A percentile compares a stretch with the other conserved stretches of the same genome.
Evolutionary conservation across 2,113 vertebrate species (phyloP).

Genomic region (Mobula birostris): DNA sequence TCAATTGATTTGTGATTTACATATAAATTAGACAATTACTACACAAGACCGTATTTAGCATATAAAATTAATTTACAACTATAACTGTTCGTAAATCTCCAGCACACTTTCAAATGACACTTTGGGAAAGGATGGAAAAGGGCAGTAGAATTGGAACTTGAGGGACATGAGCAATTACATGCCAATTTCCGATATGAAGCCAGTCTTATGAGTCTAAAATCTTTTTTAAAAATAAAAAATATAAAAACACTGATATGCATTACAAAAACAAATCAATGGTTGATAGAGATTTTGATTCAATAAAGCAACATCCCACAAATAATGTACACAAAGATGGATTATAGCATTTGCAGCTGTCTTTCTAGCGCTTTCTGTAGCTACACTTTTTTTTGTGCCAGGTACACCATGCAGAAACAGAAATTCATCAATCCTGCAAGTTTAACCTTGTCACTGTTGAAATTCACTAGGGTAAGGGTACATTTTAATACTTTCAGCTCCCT

Average conservation of each 20-base stretch:
- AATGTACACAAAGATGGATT: neutral
- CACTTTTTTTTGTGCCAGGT: constrained; percentile 39
- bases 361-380: neutral
- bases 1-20: constrained; percentile 38
- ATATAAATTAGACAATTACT: constrained; percentile 38
- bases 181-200: neutral
- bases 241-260: neutral
- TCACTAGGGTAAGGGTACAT: constrained; percentile 48
- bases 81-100: constrained; percentile 1
- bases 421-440: constrained; percentile 60
- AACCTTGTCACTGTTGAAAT: constrained; percentile 54
- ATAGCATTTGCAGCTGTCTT: neutral
- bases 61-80: constrained; percentile 36
- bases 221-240: neutral
- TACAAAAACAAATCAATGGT: neutral
- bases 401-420: constrained; percentile 48
- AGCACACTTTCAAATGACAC: neutral
- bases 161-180: neutral
- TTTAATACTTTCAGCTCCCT: constrained; percentile 54
- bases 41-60: constrained; percentile 35
- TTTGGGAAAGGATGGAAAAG: neutral
- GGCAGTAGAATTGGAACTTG: constrained; percentile 5
- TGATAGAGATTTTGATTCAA: neutral
- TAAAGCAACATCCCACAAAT: neutral
- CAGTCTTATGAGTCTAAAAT: neutral